Conservation (phyloP, 2,113 vertebrate species). For the Anoplopoma fimbria region DNA sequence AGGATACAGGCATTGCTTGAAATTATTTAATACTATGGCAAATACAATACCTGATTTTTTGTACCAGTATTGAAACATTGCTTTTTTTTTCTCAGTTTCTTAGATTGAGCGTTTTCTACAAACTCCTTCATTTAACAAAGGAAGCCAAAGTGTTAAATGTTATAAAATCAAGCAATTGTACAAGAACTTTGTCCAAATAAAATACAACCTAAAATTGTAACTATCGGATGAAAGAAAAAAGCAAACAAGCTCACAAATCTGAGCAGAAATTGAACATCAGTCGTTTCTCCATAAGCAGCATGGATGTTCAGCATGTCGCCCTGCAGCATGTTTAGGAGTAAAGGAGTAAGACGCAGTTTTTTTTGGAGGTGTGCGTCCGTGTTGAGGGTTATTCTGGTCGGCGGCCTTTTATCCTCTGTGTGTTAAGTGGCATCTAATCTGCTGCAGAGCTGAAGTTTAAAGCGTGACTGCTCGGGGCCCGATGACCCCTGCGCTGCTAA, state of each 20-base stretch:
- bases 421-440: conserved; percentile 49
- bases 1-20: neutral
- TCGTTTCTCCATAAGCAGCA: neutral
- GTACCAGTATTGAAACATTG: neutral
- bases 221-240: neutral
- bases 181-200: neutral
- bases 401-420: conserved; percentile 16
- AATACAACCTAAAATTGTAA: neutral
- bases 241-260: neutral
- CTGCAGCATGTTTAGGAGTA: neutral
- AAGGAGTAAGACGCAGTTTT: neutral
- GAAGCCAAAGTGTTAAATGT: neutral
- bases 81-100: neutral
- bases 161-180: no score
- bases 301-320: no score
- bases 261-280: neutral
- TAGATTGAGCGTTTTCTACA: neutral
- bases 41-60: neutral
- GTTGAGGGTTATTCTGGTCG: conserved; percentile 31
- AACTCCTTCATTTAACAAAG: neutral
- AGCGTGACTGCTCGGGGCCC: neutral
- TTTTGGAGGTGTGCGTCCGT: neutral
- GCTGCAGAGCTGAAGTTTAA: conserved; percentile 31
- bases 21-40: neutral
- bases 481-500: neutral